Base-by-base conservation (phyloP, 2,888 invertebrate species). In the Sphaerophoria rueppellii region DNA sequence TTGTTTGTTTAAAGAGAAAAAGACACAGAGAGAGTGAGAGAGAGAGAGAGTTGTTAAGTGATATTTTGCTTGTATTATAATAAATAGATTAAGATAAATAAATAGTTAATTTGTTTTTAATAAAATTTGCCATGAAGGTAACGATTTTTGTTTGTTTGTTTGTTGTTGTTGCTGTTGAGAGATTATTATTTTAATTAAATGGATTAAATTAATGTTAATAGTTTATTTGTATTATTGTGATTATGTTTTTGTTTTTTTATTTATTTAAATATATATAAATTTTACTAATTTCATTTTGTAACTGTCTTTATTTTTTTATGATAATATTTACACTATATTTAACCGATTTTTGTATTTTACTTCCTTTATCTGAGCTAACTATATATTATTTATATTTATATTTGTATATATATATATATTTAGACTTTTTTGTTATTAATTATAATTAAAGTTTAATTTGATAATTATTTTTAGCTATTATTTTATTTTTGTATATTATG, bases 151-250 rank as follows among this genome's bases (percentile, higher is more conserved):
- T 43, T 43, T 43, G 43, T 43, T 43, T 9, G 6, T 40, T 79
- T 55, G 63, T 82, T 78, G 65, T 80, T 87, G 73, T 76, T 82
- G 60, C 34, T 82, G 65, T 75, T 86, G 67, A 81, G 78, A 67
- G 74, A 80, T 71, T 75, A 67, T 86, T 85, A 72, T 69, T 71
- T 50, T 67, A 69, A n/a, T 74, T 60, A 63, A 37, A 50, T 69
- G 63, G 76, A 70, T 77, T 77, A 85, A 85, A 85, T 80, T 83
- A 79, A 89, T 89, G 88, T 89, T 65, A 88, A 89, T 81, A 87
- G 87, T 87, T 80, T 81, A 67, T 87, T 82, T 67, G 73, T 87
- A 86, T 80, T 86, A 86, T 88, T 89, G 89, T 89, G 89, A 89
- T 89, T 89, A 89, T 87, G 86, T 76, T 16, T 69, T 69, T 76